Base-by-base conservation (phyloP, 2,888 invertebrate species). In the Drosophila kambysellisi region DNA sequence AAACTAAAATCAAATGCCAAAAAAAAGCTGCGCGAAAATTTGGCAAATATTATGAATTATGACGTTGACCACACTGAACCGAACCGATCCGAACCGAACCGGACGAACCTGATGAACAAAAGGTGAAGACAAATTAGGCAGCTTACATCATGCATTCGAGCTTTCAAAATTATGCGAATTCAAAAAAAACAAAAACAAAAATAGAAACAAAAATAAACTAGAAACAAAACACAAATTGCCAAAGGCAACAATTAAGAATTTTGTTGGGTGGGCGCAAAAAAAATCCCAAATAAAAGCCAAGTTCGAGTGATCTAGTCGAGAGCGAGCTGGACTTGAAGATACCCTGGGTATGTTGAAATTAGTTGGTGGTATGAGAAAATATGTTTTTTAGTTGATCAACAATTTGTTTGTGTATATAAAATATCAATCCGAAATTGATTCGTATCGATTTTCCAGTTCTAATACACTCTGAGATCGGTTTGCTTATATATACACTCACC, bases 171-270 rank as follows among this genome's bases (percentile, higher is more conserved):
- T 70, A 48, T 75, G 56, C 39, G 56, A 39, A 41, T 30, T 29
- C 52, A 52, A 30, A 51, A 39, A 64, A 56, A 43, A 39, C n/a
- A 35, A 33, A 37, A n/a, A 53, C 46, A 43, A 54, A 63, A 41
- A 46, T 25, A 25, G 25, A 59, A 52, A 39, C 37, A 41, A 41
- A 33, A 30, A 12, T 2, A 7, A 46, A 12, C 20, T 12, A 12
- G 15, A 48, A 53, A 37, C 30, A 35, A 52, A 46, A 80, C 25
- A 68, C 29, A 52, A 35, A 71, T 64, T 67, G 84, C 85, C 69
- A 74, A 70, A 84, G 85, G 80, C 76, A 57, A 73, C 82, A 89
- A 84, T 85, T 85, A 89, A 85, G 88, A 88, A 84, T 83, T 65
- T 75, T 41, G 48, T 61, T 81, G 84, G 85, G 79, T 89, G 88